Evolutionary conservation across 2,888 invertebrate genomes (phyloP).

Genomic region (Netelia inedita): DNA sequence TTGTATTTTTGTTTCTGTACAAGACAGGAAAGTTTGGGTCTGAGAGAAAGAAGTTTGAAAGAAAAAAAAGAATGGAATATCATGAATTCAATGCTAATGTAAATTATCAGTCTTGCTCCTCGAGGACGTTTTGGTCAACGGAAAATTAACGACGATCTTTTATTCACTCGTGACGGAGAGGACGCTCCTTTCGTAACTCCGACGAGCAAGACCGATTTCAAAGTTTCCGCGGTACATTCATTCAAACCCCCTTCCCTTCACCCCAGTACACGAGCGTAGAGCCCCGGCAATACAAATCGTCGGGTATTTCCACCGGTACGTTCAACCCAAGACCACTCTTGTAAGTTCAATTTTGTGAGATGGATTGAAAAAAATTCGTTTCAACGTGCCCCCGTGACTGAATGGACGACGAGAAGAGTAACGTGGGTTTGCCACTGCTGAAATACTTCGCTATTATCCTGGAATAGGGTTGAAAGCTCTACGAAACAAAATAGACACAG

Average conservation of each 20-base stretch:
- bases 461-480: conserved; percentile 11
- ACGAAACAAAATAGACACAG: neutral
- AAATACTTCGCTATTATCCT: neutral
- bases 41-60: neutral
- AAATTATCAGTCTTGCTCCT: neutral
- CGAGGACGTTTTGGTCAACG: neutral
- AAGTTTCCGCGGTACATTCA: neutral
- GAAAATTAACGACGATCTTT: neutral
- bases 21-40: neutral
- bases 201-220: neutral
- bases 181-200: neutral
- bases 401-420: neutral
- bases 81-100: neutral
- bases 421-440: neutral
- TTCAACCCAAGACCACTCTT: conserved; percentile 1
- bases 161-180: neutral
- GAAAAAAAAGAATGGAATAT: neutral
- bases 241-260: neutral
- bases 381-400: neutral
- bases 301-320: neutral
- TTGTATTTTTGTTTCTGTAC: conserved; percentile 5
- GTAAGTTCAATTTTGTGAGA: neutral
- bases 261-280: neutral
- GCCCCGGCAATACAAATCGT: neutral
- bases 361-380: conserved; percentile 16